Conservation (phyloP, 2,113 vertebrate genomes). For the Anarhynchus alexandrinus region DNA sequence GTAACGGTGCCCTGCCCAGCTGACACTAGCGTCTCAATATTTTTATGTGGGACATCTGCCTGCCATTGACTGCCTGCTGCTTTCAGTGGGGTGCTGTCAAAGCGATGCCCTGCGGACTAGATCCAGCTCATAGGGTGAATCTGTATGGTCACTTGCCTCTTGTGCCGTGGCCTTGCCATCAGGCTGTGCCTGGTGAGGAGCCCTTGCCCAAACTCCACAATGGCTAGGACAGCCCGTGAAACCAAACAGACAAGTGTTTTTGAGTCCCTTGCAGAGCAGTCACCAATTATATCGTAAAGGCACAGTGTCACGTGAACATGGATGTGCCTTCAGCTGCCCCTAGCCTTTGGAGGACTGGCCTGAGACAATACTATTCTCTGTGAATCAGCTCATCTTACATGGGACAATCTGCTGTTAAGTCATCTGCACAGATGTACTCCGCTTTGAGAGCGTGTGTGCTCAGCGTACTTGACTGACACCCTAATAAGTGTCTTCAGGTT, state of each 20-base stretch:
- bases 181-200: neutral
- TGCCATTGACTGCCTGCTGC: neutral
- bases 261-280: neutral
- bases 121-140: neutral
- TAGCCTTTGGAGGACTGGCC: neutral
- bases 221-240: neutral
- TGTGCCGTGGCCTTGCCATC: neutral
- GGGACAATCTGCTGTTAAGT: neutral
- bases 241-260: neutral
- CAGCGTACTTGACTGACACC: neutral
- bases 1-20: neutral
- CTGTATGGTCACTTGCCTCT: neutral
- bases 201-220: neutral
- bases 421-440: neutral
- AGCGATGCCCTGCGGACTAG: neutral
- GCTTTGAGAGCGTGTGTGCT: neutral
- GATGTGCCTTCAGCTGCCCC: neutral
- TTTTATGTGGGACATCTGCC: neutral
- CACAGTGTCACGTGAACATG: fast-evolving
- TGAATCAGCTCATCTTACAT: neutral
- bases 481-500: neutral
- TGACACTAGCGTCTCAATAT: neutral
- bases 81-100: neutral
- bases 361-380: fast-evolving
- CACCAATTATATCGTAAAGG: neutral